Evolutionary conservation across 23 tunicate genomes (phyloP), one percentile per base, ranked within the genome.

Genomic region (Styela plicata): DNA sequence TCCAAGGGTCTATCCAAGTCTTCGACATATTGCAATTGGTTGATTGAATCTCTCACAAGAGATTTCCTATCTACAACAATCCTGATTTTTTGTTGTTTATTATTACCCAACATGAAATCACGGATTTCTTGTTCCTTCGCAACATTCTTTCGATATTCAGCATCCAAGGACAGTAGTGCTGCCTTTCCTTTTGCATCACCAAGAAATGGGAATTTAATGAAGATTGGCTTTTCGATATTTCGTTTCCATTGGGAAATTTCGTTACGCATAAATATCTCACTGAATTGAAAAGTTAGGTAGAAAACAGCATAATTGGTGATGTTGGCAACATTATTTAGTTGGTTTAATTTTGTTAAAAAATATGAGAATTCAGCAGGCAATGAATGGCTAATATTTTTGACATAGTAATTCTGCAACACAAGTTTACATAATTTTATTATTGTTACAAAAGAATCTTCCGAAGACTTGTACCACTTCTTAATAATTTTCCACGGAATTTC

Each of bases 1-100:
- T 84, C 63, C 52, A 90, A 34, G 2, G 95, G 95, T 79, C 85
- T 85, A 34, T 62, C 17, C 86, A 85, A 73, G 31, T 85, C 80
- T 24, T 80, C 89, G 24, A 57, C 21, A n/a, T 21, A 30, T 23
- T 84, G 86, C 57, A 44, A 44, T 13, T 44, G 57, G 7, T 44
- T 7, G 10, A 44, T 13, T 5, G 57, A 44, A 61, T 90, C 87
- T 19, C 69, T 83, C 10, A 90, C 85, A 2, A 90, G 57, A 1
- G 82, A 79, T 27, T 63, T 13, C 33, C 95, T 74, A 29, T 79
- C 37, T 28, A 90, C 83, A 80, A 69, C 83, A 3, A 73, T 30
- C 24, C 74, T 82, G 36, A 89, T 63, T 44, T 44, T 44, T 7
- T 7, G 57, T 5, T 7, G 57, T 44, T 5, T 5, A 44, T 13